phyloP scores from a whole-genome alignment of 2,797 vertebrate species.

The Phataginus tricuspis region DNA sequence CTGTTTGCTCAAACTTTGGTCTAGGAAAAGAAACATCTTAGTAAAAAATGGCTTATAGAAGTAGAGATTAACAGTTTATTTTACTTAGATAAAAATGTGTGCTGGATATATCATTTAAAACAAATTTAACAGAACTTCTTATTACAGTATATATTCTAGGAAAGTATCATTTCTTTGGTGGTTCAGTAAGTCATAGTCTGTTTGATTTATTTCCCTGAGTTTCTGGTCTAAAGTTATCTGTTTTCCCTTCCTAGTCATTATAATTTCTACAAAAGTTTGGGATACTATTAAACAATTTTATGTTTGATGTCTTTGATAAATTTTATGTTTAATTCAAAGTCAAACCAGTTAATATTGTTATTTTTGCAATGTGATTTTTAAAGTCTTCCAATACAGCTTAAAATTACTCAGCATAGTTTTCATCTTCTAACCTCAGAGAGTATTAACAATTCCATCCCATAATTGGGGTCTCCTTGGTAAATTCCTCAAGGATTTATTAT shows the following conservation, averaged over 20 bases:
- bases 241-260: slow-evolving; percentile 38
- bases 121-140: neutral
- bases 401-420: slow-evolving; percentile 30
- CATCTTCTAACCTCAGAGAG: slow-evolving; percentile 19
- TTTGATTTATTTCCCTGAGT: neutral
- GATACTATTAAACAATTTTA: slow-evolving; percentile 31
- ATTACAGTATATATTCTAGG: neutral
- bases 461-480: neutral
- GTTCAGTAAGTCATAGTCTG: slow-evolving; percentile 1
- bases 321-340: slow-evolving; percentile 56
- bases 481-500: slow-evolving; percentile 22
- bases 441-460: neutral
- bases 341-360: neutral
- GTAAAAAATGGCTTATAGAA: neutral
- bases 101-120: neutral
- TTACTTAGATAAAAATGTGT: neutral
- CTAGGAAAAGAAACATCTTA: slow-evolving; percentile 28
- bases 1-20: slow-evolving; percentile 53
- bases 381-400: neutral
- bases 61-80: neutral
- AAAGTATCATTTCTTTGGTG: neutral
- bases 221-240: neutral
- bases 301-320: slow-evolving; percentile 16
- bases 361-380: slow-evolving; percentile 16
- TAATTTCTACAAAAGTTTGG: slow-evolving; percentile 16